These are phyloP conservation scores for Carabus problematicus DNA, from an alignment of 2,888 invertebrate species.

Conservation along the genomic window DNA sequence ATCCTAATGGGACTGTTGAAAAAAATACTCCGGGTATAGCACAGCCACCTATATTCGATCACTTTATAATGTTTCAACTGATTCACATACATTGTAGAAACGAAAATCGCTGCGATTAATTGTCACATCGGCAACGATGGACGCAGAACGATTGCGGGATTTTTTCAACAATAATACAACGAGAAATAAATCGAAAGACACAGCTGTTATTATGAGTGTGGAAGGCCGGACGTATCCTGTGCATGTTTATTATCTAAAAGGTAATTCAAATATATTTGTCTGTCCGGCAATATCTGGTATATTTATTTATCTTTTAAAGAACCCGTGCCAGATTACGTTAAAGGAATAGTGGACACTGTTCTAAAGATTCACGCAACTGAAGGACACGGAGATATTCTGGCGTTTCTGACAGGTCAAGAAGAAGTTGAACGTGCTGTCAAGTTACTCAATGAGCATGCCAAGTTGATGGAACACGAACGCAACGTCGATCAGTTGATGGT, in stretches of 20 bases:
- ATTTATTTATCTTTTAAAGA: conserved; percentile 61
- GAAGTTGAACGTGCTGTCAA: conserved; percentile 85
- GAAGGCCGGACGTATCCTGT: conserved; percentile 91
- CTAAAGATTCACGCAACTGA: conserved; percentile 88
- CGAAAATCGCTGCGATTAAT: conserved; percentile 82
- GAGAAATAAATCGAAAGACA: conserved; percentile 64
- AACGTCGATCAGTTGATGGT: conserved; percentile 67
- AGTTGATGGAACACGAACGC: conserved; percentile 61
- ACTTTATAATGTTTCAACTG: neutral
- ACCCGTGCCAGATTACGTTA: conserved; percentile 89
- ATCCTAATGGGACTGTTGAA: conserved; percentile 92
- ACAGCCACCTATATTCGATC: too few species aligned
- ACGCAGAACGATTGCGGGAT: conserved; percentile 83
- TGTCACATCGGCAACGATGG: conserved; percentile 94
- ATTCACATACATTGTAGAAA: conserved; percentile 63
- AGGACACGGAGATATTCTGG: conserved; percentile 85
- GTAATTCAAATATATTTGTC: conserved; percentile 55
- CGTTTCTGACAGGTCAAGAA: conserved; percentile 93
- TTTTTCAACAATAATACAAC: conserved; percentile 72
- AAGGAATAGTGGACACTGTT: conserved; percentile 84
- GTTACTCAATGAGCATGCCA: conserved; percentile 69
- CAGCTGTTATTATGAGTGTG: conserved; percentile 84
- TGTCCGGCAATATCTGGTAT: conserved; percentile 13
- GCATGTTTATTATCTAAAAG: conserved; percentile 80
- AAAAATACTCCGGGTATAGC: conserved; percentile 79